Base-by-base conservation (phyloP, 2,113 vertebrate genomes). In the Scatophagus argus region DNA sequence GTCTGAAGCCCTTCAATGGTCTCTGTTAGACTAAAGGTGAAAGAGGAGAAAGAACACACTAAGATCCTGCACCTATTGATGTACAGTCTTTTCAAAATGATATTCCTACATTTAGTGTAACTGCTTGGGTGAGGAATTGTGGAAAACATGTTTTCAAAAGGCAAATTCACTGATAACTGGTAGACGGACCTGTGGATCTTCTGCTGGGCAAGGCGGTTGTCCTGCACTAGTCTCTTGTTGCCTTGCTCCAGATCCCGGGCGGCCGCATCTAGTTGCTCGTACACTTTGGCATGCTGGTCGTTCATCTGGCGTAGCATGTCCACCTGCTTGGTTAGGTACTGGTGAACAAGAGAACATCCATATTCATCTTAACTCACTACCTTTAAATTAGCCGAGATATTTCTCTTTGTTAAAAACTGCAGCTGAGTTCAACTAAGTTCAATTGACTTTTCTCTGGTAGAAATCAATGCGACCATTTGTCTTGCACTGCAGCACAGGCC, bases 281-380 rank as follows among this genome's bases (percentile, higher is more conserved):
- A 99, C 43, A 99, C 95, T 82, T 96, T 98, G 12, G 96, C 96
- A 1, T 99, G 98, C 87, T 99, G 98, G 67, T 99, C 97, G 0
- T 99, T 99, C 96, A 98, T 96, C 82, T 97, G 96, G 31, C 97
- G 93, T 47, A 98, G 76, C 36, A 97, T 94, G 21, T 98, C 96
- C 91, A 98, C 96, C 86, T 99, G 97, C 88, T 97, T 98, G 21
- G 95, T 96, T 72, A 98, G 94, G 89, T 98, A 95, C 97, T 99
- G 90, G n/a, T 81, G 86, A 70, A 91, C 52, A 93, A 63, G 19
- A 62, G 27, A 74, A 9, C n/a, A n/a, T n/a, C n/a, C n/a, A n/a
- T n/a, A n/a, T n/a, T n/a, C n/a, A n/a, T 44, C 11, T 21, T 31
- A 31, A 60, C 67, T 10, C 8, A 31, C 29, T 8, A 47, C n/a